Evolutionary conservation across 2,797 vertebrate genomes (phyloP).

Genomic region (Myotis planiceps): DNA sequence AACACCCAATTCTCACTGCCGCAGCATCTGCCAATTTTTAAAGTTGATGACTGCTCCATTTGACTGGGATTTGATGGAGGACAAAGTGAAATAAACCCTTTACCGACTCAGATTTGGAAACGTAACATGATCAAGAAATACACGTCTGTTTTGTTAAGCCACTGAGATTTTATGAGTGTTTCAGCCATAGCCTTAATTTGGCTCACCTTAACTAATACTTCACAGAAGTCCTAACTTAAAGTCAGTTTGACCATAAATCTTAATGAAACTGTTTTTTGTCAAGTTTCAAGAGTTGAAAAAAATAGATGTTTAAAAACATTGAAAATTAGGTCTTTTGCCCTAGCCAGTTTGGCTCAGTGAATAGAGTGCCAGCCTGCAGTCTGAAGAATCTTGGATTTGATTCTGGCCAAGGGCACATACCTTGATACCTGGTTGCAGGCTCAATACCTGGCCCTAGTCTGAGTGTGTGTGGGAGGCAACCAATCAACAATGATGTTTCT

Average conservation of each 20-base stretch:
- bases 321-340: background rate
- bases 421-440: too few species aligned
- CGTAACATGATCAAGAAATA: background rate
- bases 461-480: too few species aligned
- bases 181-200: background rate
- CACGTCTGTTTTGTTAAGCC: background rate
- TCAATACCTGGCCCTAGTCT: too few species aligned
- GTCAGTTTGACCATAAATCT: background rate
- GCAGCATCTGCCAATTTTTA: background rate
- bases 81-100: background rate
- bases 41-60: background rate
- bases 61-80: background rate
- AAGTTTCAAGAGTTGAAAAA: background rate
- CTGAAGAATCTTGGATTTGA: too few species aligned
- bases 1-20: background rate
- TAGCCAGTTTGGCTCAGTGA: too few species aligned
- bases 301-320: background rate
- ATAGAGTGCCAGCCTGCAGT: too few species aligned
- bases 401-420: too few species aligned
- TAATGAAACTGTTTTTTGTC: background rate
- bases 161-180: background rate
- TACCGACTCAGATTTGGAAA: background rate
- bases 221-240: background rate
- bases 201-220: background rate
- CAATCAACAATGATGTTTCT: too few species aligned